A percentile compares a stretch with the other conserved stretches of the same genome.
phyloP scores from a whole-genome alignment of 2,888 invertebrate species.

The Phoenoteleia sp. region DNA sequence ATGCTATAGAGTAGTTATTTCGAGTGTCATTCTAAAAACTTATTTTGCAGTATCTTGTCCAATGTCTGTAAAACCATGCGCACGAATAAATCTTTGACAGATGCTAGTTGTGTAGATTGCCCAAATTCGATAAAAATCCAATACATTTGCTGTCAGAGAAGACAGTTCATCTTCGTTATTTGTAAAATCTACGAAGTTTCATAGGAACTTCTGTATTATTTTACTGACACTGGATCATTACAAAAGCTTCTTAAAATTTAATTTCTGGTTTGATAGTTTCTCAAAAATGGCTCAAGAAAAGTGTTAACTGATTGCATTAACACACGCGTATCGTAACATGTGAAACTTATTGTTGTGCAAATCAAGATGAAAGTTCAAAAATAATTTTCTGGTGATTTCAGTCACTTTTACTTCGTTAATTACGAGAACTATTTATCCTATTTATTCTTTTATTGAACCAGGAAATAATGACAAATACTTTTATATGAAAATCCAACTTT shows the following conservation, averaged over 20 bases:
- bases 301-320: slow-evolving; percentile 9
- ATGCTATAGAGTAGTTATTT: too few relatives aligned
- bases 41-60: slow-evolving; percentile 29
- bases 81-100: slow-evolving; percentile 51
- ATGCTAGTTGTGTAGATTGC: slow-evolving; percentile 75
- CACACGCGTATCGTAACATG: neutral
- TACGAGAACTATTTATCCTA: neutral
- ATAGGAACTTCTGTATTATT: slow-evolving; percentile 73
- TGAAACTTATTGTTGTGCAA: slow-evolving; percentile 32
- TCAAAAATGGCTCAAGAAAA: slow-evolving; percentile 21
- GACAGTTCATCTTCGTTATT: slow-evolving; percentile 59
- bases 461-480: neutral
- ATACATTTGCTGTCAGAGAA: slow-evolving; percentile 77
- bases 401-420: neutral
- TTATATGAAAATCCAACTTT: too few relatives aligned
- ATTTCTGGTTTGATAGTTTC: slow-evolving; percentile 25
- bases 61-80: neutral
- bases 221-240: slow-evolving; percentile 24
- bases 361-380: slow-evolving; percentile 28
- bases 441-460: neutral
- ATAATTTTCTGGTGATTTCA: neutral
- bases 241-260: neutral
- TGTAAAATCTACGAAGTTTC: slow-evolving; percentile 71
- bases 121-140: slow-evolving; percentile 81
- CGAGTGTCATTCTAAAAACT: slow-evolving; percentile 10